Conservation (phyloP, 1,140 invertebrate species). For the Sinonovacula constricta region DNA sequence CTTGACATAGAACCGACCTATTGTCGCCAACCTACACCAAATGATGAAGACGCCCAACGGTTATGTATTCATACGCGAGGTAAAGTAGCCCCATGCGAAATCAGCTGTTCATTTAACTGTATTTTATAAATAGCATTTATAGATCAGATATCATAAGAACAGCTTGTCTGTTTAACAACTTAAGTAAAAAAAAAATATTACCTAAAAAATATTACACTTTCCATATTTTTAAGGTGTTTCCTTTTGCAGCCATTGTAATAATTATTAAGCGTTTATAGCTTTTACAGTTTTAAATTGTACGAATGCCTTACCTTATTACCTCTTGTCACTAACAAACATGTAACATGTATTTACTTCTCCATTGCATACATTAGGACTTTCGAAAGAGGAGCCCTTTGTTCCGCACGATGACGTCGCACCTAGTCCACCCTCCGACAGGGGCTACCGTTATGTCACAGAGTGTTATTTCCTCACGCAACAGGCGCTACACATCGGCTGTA, state of each 20-base stretch:
- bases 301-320: not conserved
- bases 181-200: too few species aligned
- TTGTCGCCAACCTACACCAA: conserved; percentile 48
- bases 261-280: too few species aligned
- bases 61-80: conserved; percentile 76
- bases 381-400: conserved; percentile 87
- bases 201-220: too few species aligned
- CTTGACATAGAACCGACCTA: conserved; percentile 95
- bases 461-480: conserved; percentile 94
- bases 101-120: too few species aligned
- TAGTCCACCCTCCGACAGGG: too few species aligned
- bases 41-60: conserved; percentile 59
- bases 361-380: conserved; percentile 79
- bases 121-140: too few species aligned
- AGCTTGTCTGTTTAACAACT: too few species aligned
- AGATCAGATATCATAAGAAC: too few species aligned
- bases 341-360: not conserved
- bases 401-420: too few species aligned
- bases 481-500: conserved; percentile 89
- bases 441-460: conserved; percentile 92
- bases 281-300: not conserved
- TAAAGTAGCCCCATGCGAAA: too few species aligned
- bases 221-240: too few species aligned
- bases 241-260: too few species aligned
- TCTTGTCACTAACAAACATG: not conserved